Percentiles rank a stretch among this genome's conserved stretches.
These are phyloP conservation scores for Tachypleus tridentatus DNA, from an alignment of 1,140 invertebrate species.

Conservation along the genomic window DNA sequence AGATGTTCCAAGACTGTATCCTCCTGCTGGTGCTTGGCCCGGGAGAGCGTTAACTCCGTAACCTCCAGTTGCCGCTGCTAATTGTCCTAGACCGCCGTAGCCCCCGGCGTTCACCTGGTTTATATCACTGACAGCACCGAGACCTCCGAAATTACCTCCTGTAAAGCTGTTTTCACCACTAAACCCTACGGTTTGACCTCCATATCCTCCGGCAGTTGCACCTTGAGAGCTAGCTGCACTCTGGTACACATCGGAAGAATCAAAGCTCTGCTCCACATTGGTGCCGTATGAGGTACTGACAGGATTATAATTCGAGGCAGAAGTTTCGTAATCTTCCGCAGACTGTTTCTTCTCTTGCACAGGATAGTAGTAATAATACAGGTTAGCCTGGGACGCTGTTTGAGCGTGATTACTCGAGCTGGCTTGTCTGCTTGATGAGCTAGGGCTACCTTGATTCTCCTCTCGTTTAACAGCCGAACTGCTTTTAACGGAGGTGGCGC, in stretches of 20 bases:
- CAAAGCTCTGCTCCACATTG: not conserved
- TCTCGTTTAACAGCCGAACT: too few species aligned
- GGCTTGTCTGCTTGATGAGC: not conserved
- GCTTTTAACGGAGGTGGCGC: too few species aligned
- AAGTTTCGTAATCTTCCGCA: conserved; percentile 15
- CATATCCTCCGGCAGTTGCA: not conserved
- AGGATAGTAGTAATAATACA: conserved; percentile 27
- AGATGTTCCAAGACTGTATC: not conserved
- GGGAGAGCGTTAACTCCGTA: not conserved
- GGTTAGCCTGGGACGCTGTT: conserved; percentile 15
- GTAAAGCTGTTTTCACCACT: not conserved
- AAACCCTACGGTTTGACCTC: not conserved
- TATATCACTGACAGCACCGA: too few species aligned
- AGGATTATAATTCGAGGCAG: conserved; percentile 19
- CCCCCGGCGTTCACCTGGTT: too few species aligned
- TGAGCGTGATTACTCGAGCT: not conserved
- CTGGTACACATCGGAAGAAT: not conserved
- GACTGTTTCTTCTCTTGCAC: conserved; percentile 21
- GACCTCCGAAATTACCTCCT: not conserved
- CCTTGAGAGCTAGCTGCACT: not conserved
- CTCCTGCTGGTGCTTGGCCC: not conserved
- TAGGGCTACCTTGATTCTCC: too few species aligned
- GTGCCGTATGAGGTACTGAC: conserved; percentile 15
- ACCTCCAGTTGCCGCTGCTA: too few species aligned
- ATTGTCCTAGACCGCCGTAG: too few species aligned